Percentiles rank a stretch among this genome's conserved stretches.
phyloP scores from a whole-genome alignment of 2,113 vertebrate genomes.

The Pygoscelis adeliae region DNA sequence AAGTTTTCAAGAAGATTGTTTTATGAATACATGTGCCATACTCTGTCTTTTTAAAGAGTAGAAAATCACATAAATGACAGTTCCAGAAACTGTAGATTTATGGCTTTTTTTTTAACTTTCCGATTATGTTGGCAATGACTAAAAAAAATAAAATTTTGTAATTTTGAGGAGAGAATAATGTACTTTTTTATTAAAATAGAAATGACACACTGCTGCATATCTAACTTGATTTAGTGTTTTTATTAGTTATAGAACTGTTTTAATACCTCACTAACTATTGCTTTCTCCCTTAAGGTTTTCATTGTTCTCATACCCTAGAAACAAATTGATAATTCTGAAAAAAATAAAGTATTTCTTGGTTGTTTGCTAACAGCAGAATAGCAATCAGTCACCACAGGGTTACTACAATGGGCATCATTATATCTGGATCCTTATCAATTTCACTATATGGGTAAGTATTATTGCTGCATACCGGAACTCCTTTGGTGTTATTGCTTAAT shows the following conservation, averaged over 20 bases:
- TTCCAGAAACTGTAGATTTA: constrained; percentile 83
- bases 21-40: constrained; percentile 69
- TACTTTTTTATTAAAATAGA: constrained; percentile 90
- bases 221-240: constrained; percentile 94
- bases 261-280: constrained; percentile 95
- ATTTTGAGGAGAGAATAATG: constrained; percentile 87
- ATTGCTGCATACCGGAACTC: constrained; percentile 84
- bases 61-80: constrained; percentile 79
- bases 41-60: constrained; percentile 74
- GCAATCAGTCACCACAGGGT: constrained; percentile 91
- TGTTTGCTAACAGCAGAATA: constrained; percentile 91
- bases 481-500: constrained; percentile 90
- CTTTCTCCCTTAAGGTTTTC: constrained; percentile 88
- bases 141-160: constrained; percentile 86
- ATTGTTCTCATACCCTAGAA: constrained; percentile 89
- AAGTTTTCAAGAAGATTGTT: constrained; percentile 74
- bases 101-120: constrained; percentile 82
- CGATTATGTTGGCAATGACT: constrained; percentile 81
- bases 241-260: constrained; percentile 98
- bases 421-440: constrained; percentile 90
- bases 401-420: constrained; percentile 85
- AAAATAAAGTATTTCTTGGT: constrained; percentile 92
- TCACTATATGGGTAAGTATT: constrained; percentile 84
- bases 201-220: constrained; percentile 89
- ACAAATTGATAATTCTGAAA: constrained; percentile 95